Base-by-base conservation (phyloP, 2,888 invertebrate species). In the Dasypolia templi region DNA sequence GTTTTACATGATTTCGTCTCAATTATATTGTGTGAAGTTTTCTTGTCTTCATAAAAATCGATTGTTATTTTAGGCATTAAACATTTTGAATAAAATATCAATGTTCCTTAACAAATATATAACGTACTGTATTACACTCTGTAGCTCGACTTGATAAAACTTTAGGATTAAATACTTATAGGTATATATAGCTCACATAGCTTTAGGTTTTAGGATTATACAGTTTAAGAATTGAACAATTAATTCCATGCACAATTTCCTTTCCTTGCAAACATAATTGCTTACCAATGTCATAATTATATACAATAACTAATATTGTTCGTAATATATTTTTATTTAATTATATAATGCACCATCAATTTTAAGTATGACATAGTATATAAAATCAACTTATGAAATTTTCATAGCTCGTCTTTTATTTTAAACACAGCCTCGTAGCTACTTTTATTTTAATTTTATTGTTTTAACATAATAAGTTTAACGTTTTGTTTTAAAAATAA, bases 311-410 rank as follows among this genome's bases (percentile, higher is more conserved):
- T 81, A 77, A 82, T 63, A 39, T 77, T 62, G 32, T 64, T 64
- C 19, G 11, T 53, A 32, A 58, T 63, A 63, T 83, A 68, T 84
- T 83, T 83, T 79, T 82, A 53, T 79, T 12, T 55, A 88, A 84
- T 85, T 85, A 85, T 87, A 80, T 85, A 89, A 91, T 89, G 92
- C 92, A 92, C 92, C 92, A 91, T 92, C 88, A 82, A 84, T 86
- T 85, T 83, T 78, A 82, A 83, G 32, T 70, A 84, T n/a, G n/a
- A n/a, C n/a, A n/a, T 72, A 72, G 77, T 68, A 81, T 83, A 80
- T 64, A 55, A 85, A 81, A 81, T 74, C 14, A 85, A 87, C 70
- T 72, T 75, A 75, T 71, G 79, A 75, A 61, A 77, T 49, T 72
- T 71, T 6, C 26, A 71, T 69, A 83, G 77, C 76, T 85, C 63